phyloP scores from a whole-genome alignment of 2,113 vertebrate genomes.

The Anoplopoma fimbria region DNA sequence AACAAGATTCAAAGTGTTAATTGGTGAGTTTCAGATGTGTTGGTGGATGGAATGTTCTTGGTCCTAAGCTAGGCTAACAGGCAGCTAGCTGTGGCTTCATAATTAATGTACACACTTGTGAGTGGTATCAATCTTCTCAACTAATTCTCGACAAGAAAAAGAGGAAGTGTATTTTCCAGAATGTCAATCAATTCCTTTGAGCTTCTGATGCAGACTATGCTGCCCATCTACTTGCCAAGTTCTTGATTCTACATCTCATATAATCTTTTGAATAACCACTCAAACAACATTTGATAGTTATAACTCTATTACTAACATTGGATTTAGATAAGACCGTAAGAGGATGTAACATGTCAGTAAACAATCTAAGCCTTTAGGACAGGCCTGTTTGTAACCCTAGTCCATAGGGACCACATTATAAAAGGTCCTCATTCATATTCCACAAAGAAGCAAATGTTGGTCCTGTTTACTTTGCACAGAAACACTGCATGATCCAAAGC shows the following conservation, averaged over 20 bases:
- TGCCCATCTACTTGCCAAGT: not conserved
- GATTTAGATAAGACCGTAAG: constrained; percentile 4
- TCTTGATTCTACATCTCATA: too few relatives aligned
- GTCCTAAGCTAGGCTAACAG: constrained; percentile 3
- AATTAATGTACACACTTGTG: not conserved
- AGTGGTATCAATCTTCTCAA: not conserved
- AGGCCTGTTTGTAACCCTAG: constrained; percentile 19
- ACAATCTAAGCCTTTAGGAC: constrained; percentile 31
- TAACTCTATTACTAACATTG: not conserved
- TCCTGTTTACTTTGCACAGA: constrained; percentile 16
- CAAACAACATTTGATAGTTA: not conserved
- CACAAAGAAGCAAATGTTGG: constrained; percentile 47
- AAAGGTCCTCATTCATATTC: constrained; percentile 70
- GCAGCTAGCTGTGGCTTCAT: not conserved
- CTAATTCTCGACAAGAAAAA: not conserved
- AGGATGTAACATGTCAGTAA: constrained; percentile 2
- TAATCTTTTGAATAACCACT: not conserved
- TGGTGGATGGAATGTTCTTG: not conserved
- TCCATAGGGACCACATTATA: constrained; percentile 38
- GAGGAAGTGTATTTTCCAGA: not conserved
- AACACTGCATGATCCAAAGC: constrained; percentile 1
- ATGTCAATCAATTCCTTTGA: not conserved
- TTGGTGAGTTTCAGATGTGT: not conserved
- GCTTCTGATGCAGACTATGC: not conserved
- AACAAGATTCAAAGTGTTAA: not conserved